Evolutionary conservation across 2,888 invertebrate species (phyloP), one percentile per base, ranked within the genome.

Genomic region (Callimorpha dominula): DNA sequence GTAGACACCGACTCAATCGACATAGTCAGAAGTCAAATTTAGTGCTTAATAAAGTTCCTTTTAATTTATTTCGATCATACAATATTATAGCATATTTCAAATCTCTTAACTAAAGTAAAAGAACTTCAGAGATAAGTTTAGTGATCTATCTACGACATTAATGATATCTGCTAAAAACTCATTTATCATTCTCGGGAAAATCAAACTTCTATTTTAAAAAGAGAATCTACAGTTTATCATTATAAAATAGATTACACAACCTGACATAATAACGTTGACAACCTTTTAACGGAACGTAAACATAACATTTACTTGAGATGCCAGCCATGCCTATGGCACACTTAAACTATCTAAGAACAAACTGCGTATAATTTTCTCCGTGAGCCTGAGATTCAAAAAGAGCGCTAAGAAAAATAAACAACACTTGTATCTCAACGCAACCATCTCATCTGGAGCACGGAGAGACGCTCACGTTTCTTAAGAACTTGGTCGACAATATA

Each of bases 391-490:
- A 90, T 91, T 92, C 86, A 89, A 91, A 93, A 92, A 90, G 90
- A 90, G 85, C 87, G 87, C 85, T 87, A 88, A 87, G 91, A 87
- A 91, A 94, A 91, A 93, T 92, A 94, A 92, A 94, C 92, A 93
- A 85, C 93, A 90, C 93, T 93, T 91, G 90, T 92, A 90, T 92
- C 88, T 93, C 92, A 91, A 93, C 93, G 93, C 89, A 83, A 85
- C 87, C 93, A 89, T 93, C 94, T 92, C 93, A 93, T 94, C 89
- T 93, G 87, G 88, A 90, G 90, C 90, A 86, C 83, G 85, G 83
- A 80, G 87, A 85, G 87, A 86, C 72, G 86, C 90, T 90, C 89
- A 87, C 91, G 89, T 93, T 94, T 91, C 92, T 90, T 91, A 91
- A 93, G 92, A 92, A 90, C 90, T 88, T 88, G 85, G 80, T 86